Evolutionary conservation across 2,888 invertebrate genomes (phyloP), one percentile per base, ranked within the genome.

Genomic region (Hermaeophaga mercurialis): DNA sequence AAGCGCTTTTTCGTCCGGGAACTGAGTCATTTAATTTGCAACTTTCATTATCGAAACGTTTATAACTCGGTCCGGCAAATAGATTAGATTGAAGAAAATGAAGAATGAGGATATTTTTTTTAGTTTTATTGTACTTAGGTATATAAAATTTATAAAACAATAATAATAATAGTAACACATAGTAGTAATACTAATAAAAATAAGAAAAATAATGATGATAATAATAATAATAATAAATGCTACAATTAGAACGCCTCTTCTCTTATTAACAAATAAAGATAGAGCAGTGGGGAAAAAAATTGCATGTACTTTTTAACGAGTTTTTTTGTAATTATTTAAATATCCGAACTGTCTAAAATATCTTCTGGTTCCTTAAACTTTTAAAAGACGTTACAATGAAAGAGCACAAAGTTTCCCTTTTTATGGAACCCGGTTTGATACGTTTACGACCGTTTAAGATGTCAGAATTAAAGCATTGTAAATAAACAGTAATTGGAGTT

Each of bases 401-500:
- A 34, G 4, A 28, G 28, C 54, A 46, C 45, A 54, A 50, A 46
- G 46, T 55, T 49, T 58, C 49, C 55, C 56, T 44, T 54, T 55
- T 54, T 52, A 50, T 28, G 36, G 22, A 24, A 24, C n/a, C 11
- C n/a, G 43, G 11, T 26, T n/a, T 8, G 44, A 46, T 50, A 48
- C 56, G 33, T 54, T 60, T 47, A 47, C 52, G 54, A 57, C 49
- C 38, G 43, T 44, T 58, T 45, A 31, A 34, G 46, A 28, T 53
- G 58, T 58, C 55, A 46, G 24, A 19, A 18, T 36, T 49, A 38
- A 28, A 47, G 26, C 55, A 19, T 36, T 56, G 58, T 61, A 58
- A 55, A 61, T 56, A 58, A 34, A 24, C 45, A 22, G 48, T 58
- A 58, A 61, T 61, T 53, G 56, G 41, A 31, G 53, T 47, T 56